Base-by-base conservation (phyloP, 35 echinoderm and acorn worm species). In the Nesometra sesokonis region DNA sequence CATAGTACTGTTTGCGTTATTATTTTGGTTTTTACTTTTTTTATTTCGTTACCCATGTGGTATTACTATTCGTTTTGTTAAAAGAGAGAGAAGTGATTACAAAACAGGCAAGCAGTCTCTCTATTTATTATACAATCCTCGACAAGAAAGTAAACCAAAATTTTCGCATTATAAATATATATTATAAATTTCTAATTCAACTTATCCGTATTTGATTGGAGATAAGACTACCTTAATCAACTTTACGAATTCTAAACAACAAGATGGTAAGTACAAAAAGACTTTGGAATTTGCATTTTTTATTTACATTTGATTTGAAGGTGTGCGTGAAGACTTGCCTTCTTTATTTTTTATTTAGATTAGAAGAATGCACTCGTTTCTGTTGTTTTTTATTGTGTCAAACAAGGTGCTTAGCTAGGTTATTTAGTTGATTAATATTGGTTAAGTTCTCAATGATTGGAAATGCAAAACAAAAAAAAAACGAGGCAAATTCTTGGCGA, bases 1-100 rank as follows among this genome's bases (percentile, higher is more conserved):
- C 52, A 11, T 67, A 67, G 52, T 27, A 67, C 23, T 67, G 52
- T 27, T 67, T 67, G 23, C 52, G 52, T 67, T 67, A 67, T 67
- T 67, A 67, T 67, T 67, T 67, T 67, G 52, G 52, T 67, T 67
- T 67, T 67, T 67, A 67, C 52, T 67, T 67, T 67, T n/a, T 67
- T 67, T 67, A 67, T 67, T 67, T 67, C 52, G 7, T 67, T 67
- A 67, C 4, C 4, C 13, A 43, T 67, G 23, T 67, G 52, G 52
- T 67, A 67, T 67, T 13, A 7, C 15, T 67, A 67, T 67, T 67
- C 52, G 52, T 67, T 67, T 19, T 67, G 52, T 67, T 67, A 17
- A 43, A 43, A 43, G 52, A 67, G 52, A 67, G 52, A 67, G 52
- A 67, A 67, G 52, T 67, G 52, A 67, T 67, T 67, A 7, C 52